Evolutionary conservation across 2,113 vertebrate species (phyloP), one percentile per base, ranked within the genome.

Genomic region (Cynoglossus semilaevis): DNA sequence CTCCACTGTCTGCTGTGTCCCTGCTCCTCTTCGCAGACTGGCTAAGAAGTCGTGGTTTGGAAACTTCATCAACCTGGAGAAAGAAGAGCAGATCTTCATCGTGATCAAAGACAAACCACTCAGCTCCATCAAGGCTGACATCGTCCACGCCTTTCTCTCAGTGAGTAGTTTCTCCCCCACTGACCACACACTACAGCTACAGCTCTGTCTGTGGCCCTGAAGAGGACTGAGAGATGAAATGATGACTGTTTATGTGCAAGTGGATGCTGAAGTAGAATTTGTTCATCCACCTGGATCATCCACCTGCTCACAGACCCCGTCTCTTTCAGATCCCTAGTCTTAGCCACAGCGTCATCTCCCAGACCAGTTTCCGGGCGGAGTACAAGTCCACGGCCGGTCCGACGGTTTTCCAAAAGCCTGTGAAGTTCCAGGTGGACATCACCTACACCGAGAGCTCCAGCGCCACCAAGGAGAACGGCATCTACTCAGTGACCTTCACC

Each of bases 31-130:
- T 51, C 12, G 2, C 89, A 99, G 97, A 89, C 94, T 99, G 90
- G 96, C 97, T 91, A 99, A 99, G 92, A 99, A 98, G 85, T 99
- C 97, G 42, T 99, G 97, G 97, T 99, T 99, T 0, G 97, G 97
- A 89, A 99, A 99, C 89, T 99, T 99, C 85, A 95, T 99, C 91
- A 99, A 87, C 86, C 86, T 98, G 85, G 97, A 99, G 85, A 99
- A 99, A 86, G 97, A 99, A 86, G 97, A 99, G 76, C 96, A 99
- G 91, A 95, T 99, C 88, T 99, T 99, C 41, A 93, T 97, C 64
- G 96, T 99, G 76, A 98, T 99, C 89, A 95, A 88, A 82, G 96
- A 99, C 87, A 98, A 98, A 77, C 95, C 97, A 41, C 88, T 99
- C 82, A 99, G 96, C 91, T 99, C 97, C 71, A 98, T 99, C 84